Conservation (phyloP, 2,797 vertebrate genomes). For the Molossus molossus region DNA sequence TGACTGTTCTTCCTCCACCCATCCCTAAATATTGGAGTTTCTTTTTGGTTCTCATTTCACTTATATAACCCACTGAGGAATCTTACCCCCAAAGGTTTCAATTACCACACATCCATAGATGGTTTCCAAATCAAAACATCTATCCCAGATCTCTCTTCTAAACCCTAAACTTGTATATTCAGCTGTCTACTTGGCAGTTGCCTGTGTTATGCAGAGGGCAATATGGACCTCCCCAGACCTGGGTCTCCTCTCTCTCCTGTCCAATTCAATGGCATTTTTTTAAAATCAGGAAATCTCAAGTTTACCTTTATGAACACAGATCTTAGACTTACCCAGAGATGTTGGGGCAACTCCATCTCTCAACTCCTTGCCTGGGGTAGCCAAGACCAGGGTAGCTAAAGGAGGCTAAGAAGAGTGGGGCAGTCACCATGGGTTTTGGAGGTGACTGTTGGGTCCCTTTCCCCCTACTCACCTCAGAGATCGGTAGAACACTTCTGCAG, state of each 20-base stretch:
- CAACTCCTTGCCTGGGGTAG: neutral
- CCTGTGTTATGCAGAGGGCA: neutral
- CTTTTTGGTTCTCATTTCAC: neutral
- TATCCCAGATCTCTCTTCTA: neutral
- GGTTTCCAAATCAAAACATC: neutral
- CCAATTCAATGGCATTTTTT: neutral
- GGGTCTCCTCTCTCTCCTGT: neutral
- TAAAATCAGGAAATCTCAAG: neutral
- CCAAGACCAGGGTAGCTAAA: neutral
- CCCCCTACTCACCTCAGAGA: neutral
- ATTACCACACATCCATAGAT: neutral
- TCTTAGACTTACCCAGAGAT: neutral
- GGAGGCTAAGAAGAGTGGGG: neutral
- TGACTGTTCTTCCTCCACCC: neutral
- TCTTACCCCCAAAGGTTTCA: neutral
- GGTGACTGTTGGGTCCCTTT: neutral
- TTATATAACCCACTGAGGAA: no score
- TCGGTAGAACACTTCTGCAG: neutral
- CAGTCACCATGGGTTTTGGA: neutral
- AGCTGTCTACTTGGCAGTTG: neutral
- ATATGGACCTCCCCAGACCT: neutral
- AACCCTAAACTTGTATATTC: neutral
- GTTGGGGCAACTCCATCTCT: neutral
- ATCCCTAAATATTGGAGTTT: neutral
- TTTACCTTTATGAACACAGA: neutral